Evolutionary conservation across 2,113 vertebrate genomes (phyloP).

Genomic region (Pycnonotus jocosus): DNA sequence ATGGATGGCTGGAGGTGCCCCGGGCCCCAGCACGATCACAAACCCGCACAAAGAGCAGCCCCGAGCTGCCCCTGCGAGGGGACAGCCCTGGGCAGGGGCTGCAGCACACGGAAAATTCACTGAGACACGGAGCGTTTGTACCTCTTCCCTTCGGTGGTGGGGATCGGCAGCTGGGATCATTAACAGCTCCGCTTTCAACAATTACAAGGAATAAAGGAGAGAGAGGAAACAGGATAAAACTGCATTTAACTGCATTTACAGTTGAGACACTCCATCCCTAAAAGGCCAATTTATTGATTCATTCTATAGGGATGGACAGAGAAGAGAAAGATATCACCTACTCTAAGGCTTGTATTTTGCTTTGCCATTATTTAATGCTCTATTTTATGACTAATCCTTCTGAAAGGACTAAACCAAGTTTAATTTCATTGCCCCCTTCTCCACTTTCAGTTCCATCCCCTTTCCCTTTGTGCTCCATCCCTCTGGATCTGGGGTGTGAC

Average conservation of each 20-base stretch:
- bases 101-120: accelerated
- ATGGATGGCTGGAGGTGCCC: neutral
- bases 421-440: neutral
- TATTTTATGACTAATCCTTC: neutral
- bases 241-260: neutral
- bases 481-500: neutral
- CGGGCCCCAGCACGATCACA: neutral
- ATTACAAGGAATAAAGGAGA: accelerated
- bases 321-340: neutral
- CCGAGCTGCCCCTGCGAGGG: neutral
- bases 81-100: neutral
- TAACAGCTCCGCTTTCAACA: neutral
- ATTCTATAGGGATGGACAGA: neutral
- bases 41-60: neutral
- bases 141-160: neutral
- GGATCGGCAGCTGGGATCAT: accelerated
- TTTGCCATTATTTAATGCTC: neutral
- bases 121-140: accelerated
- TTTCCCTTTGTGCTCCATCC: neutral
- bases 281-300: neutral
- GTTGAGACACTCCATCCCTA: neutral
- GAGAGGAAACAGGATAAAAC: neutral
- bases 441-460: neutral
- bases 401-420: neutral
- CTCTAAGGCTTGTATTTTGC: neutral